phyloP scores from a whole-genome alignment of 2,888 invertebrate species.

The Antheraea yamamai region DNA sequence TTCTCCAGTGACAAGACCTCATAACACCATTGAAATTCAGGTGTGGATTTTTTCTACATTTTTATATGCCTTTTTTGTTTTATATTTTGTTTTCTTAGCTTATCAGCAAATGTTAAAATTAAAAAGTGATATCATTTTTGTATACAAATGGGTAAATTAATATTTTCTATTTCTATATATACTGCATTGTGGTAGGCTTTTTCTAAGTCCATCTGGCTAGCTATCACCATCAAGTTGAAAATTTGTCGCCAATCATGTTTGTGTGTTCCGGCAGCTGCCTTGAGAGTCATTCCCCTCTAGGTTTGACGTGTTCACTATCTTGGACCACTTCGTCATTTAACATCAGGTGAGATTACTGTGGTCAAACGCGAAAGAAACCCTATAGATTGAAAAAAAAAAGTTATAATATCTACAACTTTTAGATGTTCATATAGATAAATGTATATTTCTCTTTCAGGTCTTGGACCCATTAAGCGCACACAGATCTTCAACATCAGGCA shows the following conservation, averaged over 20 bases:
- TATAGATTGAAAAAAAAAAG: too few relatives aligned
- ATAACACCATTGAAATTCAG: constrained; percentile 76
- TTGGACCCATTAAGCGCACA: constrained; percentile 86
- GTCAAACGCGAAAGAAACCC: too few relatives aligned
- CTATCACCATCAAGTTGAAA: too few relatives aligned
- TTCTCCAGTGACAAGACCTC: constrained; percentile 80
- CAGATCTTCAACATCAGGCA: constrained; percentile 80
- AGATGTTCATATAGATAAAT: background rate
- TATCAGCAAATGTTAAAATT: background rate
- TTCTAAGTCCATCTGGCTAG: too few relatives aligned
- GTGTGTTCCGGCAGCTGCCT: too few relatives aligned
- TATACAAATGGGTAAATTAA: background rate
- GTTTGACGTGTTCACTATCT: too few relatives aligned
- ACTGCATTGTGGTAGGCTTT: too few relatives aligned
- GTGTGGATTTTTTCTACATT: constrained; percentile 37
- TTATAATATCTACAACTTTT: background rate
- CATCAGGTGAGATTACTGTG: too few relatives aligned
- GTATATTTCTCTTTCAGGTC: constrained; percentile 64
- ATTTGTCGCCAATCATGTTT: too few relatives aligned
- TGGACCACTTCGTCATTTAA: too few relatives aligned
- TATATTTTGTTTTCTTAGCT: background rate
- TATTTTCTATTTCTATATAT: background rate
- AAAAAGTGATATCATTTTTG: background rate
- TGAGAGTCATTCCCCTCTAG: too few relatives aligned
- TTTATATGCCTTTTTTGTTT: constrained; percentile 1